Base-by-base conservation (phyloP, 53 echinoderm and acorn worm genomes). In the Paracentrotus lividus region DNA sequence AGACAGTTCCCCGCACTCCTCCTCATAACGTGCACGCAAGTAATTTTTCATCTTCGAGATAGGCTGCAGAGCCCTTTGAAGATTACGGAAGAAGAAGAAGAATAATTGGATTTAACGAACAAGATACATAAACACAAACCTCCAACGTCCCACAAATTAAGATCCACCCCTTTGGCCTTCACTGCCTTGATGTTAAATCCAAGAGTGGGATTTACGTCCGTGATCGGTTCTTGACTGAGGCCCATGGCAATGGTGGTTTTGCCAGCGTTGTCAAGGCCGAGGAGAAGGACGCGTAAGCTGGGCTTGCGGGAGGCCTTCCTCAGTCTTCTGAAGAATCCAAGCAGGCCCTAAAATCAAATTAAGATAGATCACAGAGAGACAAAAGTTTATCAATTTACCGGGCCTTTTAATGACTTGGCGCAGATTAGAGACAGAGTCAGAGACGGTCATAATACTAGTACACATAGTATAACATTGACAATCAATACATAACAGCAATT, bases 61-160 rank as follows among this genome's bases (percentile, higher is more conserved):
- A n/a, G n/a, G n/a, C n/a, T n/a, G n/a, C n/a, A n/a, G n/a, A n/a
- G n/a, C n/a, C n/a, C n/a, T n/a, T n/a, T n/a, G n/a, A n/a, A n/a
- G n/a, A n/a, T 6, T 42, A 15, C 38, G 42, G 9, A 44, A 44
- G 84, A 23, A 47, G n/a, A n/a, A 21, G 49, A 3, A 21, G 0
- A 1, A 85, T 1, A 23, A 47, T 42, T 21, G 34, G 2, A 75
- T 2, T 18, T 34, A 33, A n/a, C n/a, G n/a, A n/a, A n/a, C n/a
- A n/a, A n/a, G n/a, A n/a, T n/a, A n/a, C 40, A 75, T 33, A 38
- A 24, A 26, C 8, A 90, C 96, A 91, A 84, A 99, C 99, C 99
- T 95, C 99, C 99, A 58, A 99, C 94, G 68, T 99, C 99, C 99
- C 99, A 99, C 2, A 97, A 94, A 85, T 97, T 99, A 23, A 99